Evolutionary conservation across 1,140 invertebrate species (phyloP).

Genomic region (Papilio dardanus): DNA sequence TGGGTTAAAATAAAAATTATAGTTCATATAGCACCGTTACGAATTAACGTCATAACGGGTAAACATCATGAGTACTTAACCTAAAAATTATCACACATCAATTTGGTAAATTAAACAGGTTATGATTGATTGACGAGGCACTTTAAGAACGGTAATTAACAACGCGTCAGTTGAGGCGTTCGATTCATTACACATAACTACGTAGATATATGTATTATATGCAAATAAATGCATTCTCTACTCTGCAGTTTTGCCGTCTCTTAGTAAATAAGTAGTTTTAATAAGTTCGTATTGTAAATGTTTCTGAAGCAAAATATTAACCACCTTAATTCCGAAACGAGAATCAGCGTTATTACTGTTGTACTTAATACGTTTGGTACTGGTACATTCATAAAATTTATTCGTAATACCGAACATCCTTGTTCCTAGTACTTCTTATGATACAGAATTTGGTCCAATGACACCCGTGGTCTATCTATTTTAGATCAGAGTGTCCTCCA

Average conservation of each 20-base stretch:
- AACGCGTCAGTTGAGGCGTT: conserved; percentile 44
- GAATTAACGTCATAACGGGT: background rate
- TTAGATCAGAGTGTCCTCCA: no score
- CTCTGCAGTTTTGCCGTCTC: background rate
- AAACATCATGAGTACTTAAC: background rate
- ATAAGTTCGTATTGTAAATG: no score
- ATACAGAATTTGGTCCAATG: no score
- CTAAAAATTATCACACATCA: conserved; percentile 29
- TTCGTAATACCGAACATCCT: no score
- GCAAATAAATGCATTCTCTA: background rate
- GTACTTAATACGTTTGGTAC: no score
- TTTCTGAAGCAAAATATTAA: no score
- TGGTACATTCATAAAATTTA: no score
- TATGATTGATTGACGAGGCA: conserved; percentile 54
- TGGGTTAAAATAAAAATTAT: background rate
- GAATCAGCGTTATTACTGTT: no score
- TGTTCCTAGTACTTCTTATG: no score
- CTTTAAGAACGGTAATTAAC: conserved; percentile 66
- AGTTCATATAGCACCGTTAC: background rate
- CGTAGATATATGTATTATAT: conserved; percentile 27
- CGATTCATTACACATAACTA: conserved; percentile 15
- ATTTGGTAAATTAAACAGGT: conserved; percentile 14
- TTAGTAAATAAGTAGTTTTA: no score
- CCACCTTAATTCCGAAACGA: no score
- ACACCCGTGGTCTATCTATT: no score